A percentile compares a stretch with the other conserved stretches of the same genome.
These are phyloP conservation scores for Geotrupes spiniger DNA, from an alignment of 2,888 invertebrate species.

Conservation along the genomic window DNA sequence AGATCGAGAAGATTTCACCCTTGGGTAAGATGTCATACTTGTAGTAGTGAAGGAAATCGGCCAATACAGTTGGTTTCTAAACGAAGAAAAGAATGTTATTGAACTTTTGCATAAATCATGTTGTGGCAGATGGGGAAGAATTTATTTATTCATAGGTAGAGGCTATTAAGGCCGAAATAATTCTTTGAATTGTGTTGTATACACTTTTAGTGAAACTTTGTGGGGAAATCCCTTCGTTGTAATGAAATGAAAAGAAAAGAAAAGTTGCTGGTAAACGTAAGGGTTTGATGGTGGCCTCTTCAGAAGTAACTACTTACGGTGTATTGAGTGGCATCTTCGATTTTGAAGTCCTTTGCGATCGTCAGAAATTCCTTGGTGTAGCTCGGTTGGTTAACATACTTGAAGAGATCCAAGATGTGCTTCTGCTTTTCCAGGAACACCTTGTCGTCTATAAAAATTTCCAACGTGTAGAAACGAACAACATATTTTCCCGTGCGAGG, in stretches of 20 bases:
- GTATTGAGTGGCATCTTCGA: slow-evolving; percentile 24
- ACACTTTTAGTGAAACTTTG: no score
- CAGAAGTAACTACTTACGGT: slow-evolving; percentile 28
- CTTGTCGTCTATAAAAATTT: slow-evolving; percentile 26
- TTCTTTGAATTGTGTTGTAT: no score
- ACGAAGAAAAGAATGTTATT: slow-evolving; percentile 17
- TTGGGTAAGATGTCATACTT: slow-evolving; percentile 58
- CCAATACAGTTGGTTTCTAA: slow-evolving; percentile 58
- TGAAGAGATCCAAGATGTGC: slow-evolving; percentile 58
- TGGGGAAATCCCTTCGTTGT: no score
- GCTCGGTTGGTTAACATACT: slow-evolving; percentile 63
- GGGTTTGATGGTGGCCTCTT: not conserved
- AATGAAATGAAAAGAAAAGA: not conserved
- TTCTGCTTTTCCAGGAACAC: slow-evolving; percentile 37
- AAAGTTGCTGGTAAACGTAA: no score
- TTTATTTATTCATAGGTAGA: no score
- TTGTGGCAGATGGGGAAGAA: no score
- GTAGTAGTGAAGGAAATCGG: slow-evolving; percentile 56
- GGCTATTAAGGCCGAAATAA: no score
- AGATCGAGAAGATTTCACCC: slow-evolving; percentile 60
- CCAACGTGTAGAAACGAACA: no score
- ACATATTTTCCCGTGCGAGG: no score
- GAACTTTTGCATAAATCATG: no score
- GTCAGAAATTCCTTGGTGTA: slow-evolving; percentile 55
- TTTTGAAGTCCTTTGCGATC: slow-evolving; percentile 57